Evolutionary conservation across 2,888 invertebrate genomes (phyloP), one percentile per base, ranked within the genome.

Genomic region (Labia minor): DNA sequence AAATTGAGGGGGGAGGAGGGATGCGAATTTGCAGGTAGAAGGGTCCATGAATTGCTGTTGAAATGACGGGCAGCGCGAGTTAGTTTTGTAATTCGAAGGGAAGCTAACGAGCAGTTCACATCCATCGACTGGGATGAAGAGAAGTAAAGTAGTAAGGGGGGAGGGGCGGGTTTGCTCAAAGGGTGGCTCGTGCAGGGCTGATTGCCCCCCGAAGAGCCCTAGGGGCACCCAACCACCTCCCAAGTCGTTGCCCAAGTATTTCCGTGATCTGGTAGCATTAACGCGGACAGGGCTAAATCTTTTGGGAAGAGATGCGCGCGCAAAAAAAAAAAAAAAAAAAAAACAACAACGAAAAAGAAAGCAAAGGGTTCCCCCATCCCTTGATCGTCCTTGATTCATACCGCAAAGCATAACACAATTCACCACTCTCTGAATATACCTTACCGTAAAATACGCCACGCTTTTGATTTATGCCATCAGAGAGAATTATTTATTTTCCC

Each of bases 1-100:
- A 49, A 49, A 49, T 49, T 49, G 49, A 49, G 14, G n/a, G 49
- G 16, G 14, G n/a, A 14, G 16, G 16, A 49, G 49, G 49, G n/a
- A 4, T 49, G n/a, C n/a, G 16, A 16, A 49, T 49, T 6, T 26
- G 26, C 26, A 26, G 8, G 26, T 26, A 26, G 26, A 26, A 3
- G 26, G 26, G 26, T 26, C 26, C 49, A 14, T 10, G 49, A 49
- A 49, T 49, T 11, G n/a, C 4, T 49, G 49, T 49, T 16, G 49
- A 49, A 49, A 49, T 49, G 49, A 49, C 49, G 49, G 49, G 49
- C 49, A 49, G 49, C 49, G 49, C 49, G 49, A 49, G 49, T 49
- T 49, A 49, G 49, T 49, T 49, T 49, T 49, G 49, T 49, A 49
- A 49, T 49, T 49, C 49, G 49, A 49, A 49, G 49, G 49, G 49